Base-by-base conservation (phyloP, 2,888 invertebrate genomes). In the Sceliomorpha sp. region DNA sequence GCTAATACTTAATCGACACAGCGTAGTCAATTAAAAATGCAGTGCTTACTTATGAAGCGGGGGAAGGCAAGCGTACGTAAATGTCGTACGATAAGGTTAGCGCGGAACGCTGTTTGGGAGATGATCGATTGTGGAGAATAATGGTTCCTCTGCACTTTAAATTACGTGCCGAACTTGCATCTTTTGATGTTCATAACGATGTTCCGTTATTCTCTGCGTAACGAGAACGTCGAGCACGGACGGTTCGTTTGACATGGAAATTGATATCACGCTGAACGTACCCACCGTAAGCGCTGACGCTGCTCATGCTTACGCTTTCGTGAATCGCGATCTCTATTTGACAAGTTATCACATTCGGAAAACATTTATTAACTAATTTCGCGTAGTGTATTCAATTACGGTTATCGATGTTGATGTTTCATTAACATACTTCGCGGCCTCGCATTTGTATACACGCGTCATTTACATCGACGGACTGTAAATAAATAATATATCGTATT, bases 241-340 rank as follows among this genome's bases (percentile, higher is more conserved):
- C 60, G 72, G 67, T 69, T 72, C 72, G 70, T 72, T 74, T 74
- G 63, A 67, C 68, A 53, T 55, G 62, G 66, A 72, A 74, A 72
- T 72, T 74, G 72, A 72, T 72, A 74, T 71, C 58, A 50, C 53
- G 58, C 36, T 58, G 69, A 58, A 68, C 47, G 36, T 40, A 62
- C 48, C 47, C 58, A 32, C 10, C 64, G 51, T 56, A 68, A 62
- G 50, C 37, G 67, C 70, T 69, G 69, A 72, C 70, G 59, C 17
- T 62, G 69, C 66, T 63, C n/a, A n/a, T n/a, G 59, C 66, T 66
- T 63, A 69, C 50, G 47, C 66, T 60, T 40, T 47, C 42, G 32
- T 50, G 64, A 53, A 58, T 64, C 51, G 56, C 45, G 64, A 64
- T 70, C 51, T 66, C 45, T 39, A 55, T 63, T 59, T 40, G 55